phyloP scores from a whole-genome alignment of 2,797 vertebrate genomes.

The Platalea minor region DNA sequence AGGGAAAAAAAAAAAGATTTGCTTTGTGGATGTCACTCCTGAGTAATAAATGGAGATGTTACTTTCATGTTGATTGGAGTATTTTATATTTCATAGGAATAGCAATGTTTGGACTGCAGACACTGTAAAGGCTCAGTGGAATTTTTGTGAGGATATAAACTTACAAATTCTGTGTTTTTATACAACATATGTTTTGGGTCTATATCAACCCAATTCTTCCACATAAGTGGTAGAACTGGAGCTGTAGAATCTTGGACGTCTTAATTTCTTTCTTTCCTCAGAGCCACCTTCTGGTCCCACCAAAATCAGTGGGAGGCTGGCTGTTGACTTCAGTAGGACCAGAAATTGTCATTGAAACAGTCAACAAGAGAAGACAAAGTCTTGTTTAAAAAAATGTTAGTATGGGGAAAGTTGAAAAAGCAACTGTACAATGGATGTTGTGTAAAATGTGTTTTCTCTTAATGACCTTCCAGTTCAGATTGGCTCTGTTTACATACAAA shows the following conservation, averaged over 20 bases:
- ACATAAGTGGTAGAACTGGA: not conserved
- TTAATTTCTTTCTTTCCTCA: not conserved
- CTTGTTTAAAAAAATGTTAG: not conserved
- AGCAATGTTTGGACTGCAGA: not conserved
- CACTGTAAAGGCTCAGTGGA: not conserved
- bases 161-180: not conserved
- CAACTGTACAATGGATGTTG: constrained; percentile 31
- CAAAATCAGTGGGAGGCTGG: not conserved
- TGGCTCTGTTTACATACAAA: constrained; percentile 66
- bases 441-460: constrained; percentile 60
- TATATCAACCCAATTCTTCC: not conserved
- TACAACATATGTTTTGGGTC: not conserved
- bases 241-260: not conserved
- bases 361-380: not conserved
- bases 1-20: not conserved
- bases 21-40: not conserved
- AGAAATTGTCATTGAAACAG: not conserved
- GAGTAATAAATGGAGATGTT: not conserved
- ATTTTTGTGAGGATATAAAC: not conserved
- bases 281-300: not conserved
- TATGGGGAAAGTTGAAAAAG: constrained; percentile 42
- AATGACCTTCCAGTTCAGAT: constrained; percentile 56
- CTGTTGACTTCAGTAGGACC: not conserved
- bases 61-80: not conserved
- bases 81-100: not conserved